Evolutionary conservation across 2,113 vertebrate species (phyloP), one percentile per base, ranked within the genome.

Genomic region (Microcebus murinus): DNA sequence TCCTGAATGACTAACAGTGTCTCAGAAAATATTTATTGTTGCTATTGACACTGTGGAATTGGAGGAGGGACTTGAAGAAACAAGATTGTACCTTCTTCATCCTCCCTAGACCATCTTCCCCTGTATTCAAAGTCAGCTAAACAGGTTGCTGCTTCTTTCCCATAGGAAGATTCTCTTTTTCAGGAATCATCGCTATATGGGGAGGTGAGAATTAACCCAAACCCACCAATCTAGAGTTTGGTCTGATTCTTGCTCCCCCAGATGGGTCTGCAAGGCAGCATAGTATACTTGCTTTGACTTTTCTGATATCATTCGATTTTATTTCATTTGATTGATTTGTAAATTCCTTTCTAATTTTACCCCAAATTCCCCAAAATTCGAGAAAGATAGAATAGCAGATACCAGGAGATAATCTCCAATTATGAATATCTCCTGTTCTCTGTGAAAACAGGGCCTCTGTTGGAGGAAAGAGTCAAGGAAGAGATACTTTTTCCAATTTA

Each of bases 301-400:
- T 50, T 81, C 3, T 59, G 1, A 73, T 59, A 27, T 4, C 31
- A 67, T 70, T 57, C 42, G 21, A 73, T 79, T 61, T 61, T 1
- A 81, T 77, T 91, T 89, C 10, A 68, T 57, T 86, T 94, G 42
- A 76, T 8, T 91, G 55, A 68, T n/a, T 65, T 65, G 67, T 31
- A 73, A 57, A 74, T 91, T 77, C 21, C 13, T 94, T 85, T 91
- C 71, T 88, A 59, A 90, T 42, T 83, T 87, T 89, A 73, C 17
- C 50, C 42, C 59, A 80, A 83, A 65, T 76, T 76, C 14, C 5
- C 67, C 50, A 20, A 85, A 92, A 61, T 82, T 91, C 18, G 80
- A 91, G n/a, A 8, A 55, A 45, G 31, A 73, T 5, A 65, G 50
- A 88, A 95, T 3, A 76, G 1, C 15, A 63, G 7, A 13, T 79